Percentiles rank a stretch among this genome's conserved stretches.
These are phyloP conservation scores for Sesia apiformis DNA, from an alignment of 2,888 invertebrate genomes.

Conservation along the genomic window DNA sequence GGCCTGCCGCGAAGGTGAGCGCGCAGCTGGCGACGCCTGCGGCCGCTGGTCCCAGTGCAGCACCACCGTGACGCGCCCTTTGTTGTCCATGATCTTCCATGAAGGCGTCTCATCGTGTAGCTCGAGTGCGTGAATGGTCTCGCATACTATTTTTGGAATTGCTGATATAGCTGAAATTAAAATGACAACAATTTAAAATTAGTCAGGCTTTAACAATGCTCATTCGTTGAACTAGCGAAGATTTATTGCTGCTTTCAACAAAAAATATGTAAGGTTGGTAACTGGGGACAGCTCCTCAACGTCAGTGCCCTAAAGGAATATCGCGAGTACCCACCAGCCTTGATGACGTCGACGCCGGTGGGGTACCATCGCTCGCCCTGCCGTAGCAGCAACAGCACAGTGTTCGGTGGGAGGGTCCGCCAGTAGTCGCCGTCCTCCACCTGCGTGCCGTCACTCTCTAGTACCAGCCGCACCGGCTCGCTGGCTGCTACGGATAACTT, in stretches of 20 bases:
- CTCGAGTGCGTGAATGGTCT: constrained; percentile 95
- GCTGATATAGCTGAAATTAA: constrained; percentile 90
- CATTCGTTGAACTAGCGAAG: too few species aligned
- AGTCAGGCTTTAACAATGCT: too few species aligned
- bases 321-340: constrained; percentile 81
- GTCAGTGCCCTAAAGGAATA: too few species aligned
- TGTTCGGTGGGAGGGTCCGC: constrained; percentile 93
- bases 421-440: constrained; percentile 98
- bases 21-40: constrained; percentile 77
- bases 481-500: constrained; percentile 90
- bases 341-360: constrained; percentile 94
- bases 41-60: constrained; percentile 96
- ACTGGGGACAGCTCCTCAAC: too few species aligned
- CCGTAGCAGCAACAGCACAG: constrained; percentile 89
- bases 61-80: constrained; percentile 96
- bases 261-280: background rate
- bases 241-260: too few species aligned
- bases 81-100: constrained; percentile 99
- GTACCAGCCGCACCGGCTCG: constrained; percentile 91
- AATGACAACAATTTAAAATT: too few species aligned
- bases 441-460: constrained; percentile 97
- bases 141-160: constrained; percentile 97
- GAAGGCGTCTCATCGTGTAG: constrained; percentile 97
- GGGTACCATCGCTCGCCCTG: constrained; percentile 95
- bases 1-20: constrained; percentile 64